phyloP scores from a whole-genome alignment of 2,888 invertebrate species.

The Thymelicus sylvestris region DNA sequence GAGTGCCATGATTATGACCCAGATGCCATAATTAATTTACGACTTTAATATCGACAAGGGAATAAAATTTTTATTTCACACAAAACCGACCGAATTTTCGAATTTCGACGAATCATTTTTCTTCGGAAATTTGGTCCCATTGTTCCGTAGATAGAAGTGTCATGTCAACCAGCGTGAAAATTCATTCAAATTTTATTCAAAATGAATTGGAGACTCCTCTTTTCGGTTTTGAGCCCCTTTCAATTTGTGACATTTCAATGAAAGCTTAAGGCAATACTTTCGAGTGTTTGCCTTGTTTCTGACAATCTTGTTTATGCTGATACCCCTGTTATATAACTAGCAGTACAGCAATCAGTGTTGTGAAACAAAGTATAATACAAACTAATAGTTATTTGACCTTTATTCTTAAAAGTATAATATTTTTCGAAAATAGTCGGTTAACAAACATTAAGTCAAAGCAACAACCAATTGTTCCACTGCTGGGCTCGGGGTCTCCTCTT shows the following conservation, averaged over 20 bases:
- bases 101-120: slow-evolving; percentile 9
- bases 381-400: no score
- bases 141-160: slow-evolving; percentile 15
- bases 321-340: no score
- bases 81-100: neutral
- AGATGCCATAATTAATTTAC: no score
- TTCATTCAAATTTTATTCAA: slow-evolving; percentile 18
- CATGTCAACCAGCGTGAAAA: slow-evolving; percentile 9
- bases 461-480: no score
- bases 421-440: no score
- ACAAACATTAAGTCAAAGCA: no score
- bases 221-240: neutral
- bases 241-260: slow-evolving; percentile 2
- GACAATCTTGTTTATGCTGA: neutral
- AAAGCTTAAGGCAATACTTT: neutral
- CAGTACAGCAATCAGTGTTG: no score
- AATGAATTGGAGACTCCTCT: slow-evolving; percentile 11
- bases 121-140: slow-evolving; percentile 1
- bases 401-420: no score
- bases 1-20: no score
- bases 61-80: neutral
- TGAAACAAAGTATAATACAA: no score
- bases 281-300: neutral
- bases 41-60: no score
- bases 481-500: no score